Evolutionary conservation across 2,888 invertebrate species (phyloP), one percentile per base, ranked within the genome.

Genomic region (Tinea semifulvella): DNA sequence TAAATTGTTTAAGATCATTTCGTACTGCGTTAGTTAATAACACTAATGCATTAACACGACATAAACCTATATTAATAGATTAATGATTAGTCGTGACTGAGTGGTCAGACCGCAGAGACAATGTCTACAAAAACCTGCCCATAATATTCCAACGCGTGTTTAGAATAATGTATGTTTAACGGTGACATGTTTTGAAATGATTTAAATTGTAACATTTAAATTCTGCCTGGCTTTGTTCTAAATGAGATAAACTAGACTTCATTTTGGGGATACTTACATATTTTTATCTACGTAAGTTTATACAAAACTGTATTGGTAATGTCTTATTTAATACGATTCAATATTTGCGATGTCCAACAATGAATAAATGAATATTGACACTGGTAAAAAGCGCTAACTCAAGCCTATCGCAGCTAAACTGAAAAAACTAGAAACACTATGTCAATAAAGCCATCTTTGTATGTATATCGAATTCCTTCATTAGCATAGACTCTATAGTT

Each of bases 401-500:
- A n/a, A n/a, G n/a, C n/a, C n/a, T n/a, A n/a, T n/a, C n/a, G n/a
- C n/a, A n/a, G n/a, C n/a, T n/a, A n/a, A n/a, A n/a, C n/a, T n/a
- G n/a, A n/a, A n/a, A n/a, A n/a, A n/a, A n/a, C n/a, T n/a, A n/a
- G n/a, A n/a, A n/a, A n/a, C n/a, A n/a, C n/a, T n/a, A n/a, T n/a
- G n/a, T 4, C 4, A 27, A n/a, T 27, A 7, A n/a, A 27, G 27
- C 6, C 11, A 10, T 27, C 6, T 22, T 7, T 22, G n/a, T 28
- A 28, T 28, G 7, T 35, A 35, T 35, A 35, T 16, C 14, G 16
- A 35, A 35, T 14, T 11, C 36, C 17, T 18, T 17, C 40, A 40
- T 40, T 40, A 22, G 22, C 40, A 40, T 40, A 40, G 22, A 40
- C 22, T 22, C 22, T 19, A 40, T 40, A 4, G 14, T 4, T 52